Evolutionary conservation across 2,888 invertebrate species (phyloP).

Genomic region (Scotopteryx bipunctaria): DNA sequence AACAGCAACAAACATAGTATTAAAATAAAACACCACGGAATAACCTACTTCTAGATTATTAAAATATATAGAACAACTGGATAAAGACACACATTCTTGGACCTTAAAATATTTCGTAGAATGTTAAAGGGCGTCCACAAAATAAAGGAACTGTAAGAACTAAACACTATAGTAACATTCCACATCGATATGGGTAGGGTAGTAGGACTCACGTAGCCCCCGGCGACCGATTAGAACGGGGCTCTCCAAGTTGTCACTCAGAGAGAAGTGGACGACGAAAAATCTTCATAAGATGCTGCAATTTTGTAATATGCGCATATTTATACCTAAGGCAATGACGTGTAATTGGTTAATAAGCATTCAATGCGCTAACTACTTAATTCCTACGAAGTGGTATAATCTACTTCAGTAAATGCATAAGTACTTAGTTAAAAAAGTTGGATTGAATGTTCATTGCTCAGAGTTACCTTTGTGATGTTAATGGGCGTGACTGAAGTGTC

Average conservation of each 20-base stretch:
- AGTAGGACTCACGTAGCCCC: constrained; percentile 77
- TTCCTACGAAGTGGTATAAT: constrained; percentile 8
- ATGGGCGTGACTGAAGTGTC: constrained; percentile 11
- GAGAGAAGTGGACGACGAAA: constrained; percentile 88
- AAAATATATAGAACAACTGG: constrained; percentile 30
- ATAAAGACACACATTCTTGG: constrained; percentile 33
- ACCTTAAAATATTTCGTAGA: constrained; percentile 20
- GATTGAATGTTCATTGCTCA: background rate
- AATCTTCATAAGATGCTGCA: constrained; percentile 89
- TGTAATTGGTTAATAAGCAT: constrained; percentile 69
- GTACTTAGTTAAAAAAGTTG: constrained; percentile 1
- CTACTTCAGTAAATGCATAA: constrained; percentile 11
- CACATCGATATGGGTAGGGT: constrained; percentile 74
- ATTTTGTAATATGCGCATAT: constrained; percentile 83
- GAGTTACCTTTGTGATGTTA: constrained; percentile 5
- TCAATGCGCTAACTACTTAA: constrained; percentile 35
- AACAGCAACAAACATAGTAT: constrained; percentile 17
- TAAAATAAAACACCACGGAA: constrained; percentile 24
- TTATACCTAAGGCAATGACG: constrained; percentile 81
- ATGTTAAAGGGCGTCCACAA: constrained; percentile 36
- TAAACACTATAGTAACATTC: constrained; percentile 70
- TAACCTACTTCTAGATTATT: constrained; percentile 22
- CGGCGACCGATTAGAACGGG: constrained; percentile 72
- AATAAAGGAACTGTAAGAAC: constrained; percentile 36
- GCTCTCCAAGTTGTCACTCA: constrained; percentile 82